Conservation (phyloP, 1,140 invertebrate species). For the Drosophila mauritiana region DNA sequence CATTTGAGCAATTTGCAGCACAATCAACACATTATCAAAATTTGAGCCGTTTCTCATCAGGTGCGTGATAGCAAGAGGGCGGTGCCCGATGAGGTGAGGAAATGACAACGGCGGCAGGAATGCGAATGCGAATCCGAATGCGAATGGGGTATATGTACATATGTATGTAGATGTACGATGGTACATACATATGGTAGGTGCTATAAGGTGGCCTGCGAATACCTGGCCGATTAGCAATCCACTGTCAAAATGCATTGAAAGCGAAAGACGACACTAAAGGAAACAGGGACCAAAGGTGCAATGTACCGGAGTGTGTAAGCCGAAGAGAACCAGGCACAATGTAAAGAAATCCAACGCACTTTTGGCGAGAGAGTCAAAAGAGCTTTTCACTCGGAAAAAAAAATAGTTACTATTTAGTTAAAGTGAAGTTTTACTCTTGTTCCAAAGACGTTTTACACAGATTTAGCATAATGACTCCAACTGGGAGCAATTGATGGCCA, state of each 20-base stretch:
- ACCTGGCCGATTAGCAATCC: conserved; percentile 72
- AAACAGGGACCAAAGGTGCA: conserved; percentile 69
- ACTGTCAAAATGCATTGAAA: conserved; percentile 78
- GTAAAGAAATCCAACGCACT: conserved; percentile 4
- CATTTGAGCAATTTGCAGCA: conserved; percentile 29
- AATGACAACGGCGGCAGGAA: conserved; percentile 64
- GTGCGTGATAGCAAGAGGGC: conserved; percentile 2
- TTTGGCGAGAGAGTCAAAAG: neutral
- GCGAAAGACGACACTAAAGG: conserved; percentile 61
- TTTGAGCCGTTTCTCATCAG: conserved; percentile 36
- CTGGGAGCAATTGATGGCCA: neutral
- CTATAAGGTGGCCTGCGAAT: conserved; percentile 44
- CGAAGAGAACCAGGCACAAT: neutral
- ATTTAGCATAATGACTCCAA: too few relatives aligned
- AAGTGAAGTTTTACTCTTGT: too few relatives aligned
- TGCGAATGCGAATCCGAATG: conserved; percentile 13
- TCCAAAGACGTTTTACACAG: too few relatives aligned
- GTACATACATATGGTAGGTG: neutral
- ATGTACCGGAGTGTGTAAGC: conserved; percentile 59
- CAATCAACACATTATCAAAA: conserved; percentile 42
- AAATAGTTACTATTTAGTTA: neutral
- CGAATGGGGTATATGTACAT: neutral
- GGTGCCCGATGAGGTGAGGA: conserved; percentile 19
- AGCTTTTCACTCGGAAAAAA: neutral
- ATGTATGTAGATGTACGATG: neutral